These are phyloP conservation scores for Semnornis frantzii DNA, from an alignment of 2,113 vertebrate genomes.

Conservation along the genomic window DNA sequence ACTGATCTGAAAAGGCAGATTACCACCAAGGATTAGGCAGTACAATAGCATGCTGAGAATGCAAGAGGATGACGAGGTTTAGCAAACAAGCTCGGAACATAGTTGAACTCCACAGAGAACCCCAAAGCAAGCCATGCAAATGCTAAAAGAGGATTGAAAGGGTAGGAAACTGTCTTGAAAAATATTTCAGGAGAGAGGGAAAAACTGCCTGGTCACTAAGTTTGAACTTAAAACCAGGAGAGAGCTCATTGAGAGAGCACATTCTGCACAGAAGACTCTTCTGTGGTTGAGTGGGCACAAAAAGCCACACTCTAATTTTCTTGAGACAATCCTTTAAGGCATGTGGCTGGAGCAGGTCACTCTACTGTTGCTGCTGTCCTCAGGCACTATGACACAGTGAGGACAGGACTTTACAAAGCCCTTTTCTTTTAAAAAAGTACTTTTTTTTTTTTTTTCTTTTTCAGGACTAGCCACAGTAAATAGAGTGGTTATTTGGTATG, in stretches of 20 bases:
- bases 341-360: slow-evolving; percentile 47
- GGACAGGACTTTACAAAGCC: slow-evolving; percentile 53
- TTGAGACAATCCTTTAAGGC: slow-evolving; percentile 52
- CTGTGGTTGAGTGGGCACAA: background rate
- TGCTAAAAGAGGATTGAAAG: background rate
- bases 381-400: slow-evolving; percentile 50
- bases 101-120: slow-evolving; percentile 6
- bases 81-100: slow-evolving; percentile 39
- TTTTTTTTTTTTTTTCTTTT: background rate
- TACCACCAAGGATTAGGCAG: slow-evolving; percentile 65
- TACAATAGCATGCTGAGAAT: slow-evolving; percentile 67
- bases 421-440: background rate
- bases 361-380: slow-evolving; percentile 39
- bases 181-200: background rate
- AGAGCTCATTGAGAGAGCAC: background rate
- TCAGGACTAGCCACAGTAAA: slow-evolving; percentile 37
- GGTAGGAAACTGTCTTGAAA: background rate
- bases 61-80: slow-evolving; percentile 46
- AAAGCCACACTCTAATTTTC: slow-evolving; percentile 37
- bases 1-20: slow-evolving; percentile 70
- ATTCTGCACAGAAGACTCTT: background rate
- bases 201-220: background rate
- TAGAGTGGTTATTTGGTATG: slow-evolving; percentile 61
- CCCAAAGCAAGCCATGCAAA: background rate
- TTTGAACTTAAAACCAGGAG: background rate